Conservation (phyloP, 2,797 vertebrate genomes). For the Leptoclinus maculatus region DNA sequence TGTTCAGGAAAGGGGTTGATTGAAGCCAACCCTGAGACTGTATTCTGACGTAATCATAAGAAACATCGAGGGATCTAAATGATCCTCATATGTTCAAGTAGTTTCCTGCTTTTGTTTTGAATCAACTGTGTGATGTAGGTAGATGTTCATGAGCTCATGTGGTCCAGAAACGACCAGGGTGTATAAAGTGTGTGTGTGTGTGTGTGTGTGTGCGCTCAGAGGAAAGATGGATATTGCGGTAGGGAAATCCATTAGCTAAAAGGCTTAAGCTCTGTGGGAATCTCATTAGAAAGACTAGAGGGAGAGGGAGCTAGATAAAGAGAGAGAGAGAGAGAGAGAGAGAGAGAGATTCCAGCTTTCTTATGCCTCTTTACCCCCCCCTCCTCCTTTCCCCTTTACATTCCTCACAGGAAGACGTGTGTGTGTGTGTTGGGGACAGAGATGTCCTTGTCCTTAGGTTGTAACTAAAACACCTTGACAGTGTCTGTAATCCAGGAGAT, state of each 20-base stretch:
- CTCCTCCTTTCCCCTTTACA: neutral
- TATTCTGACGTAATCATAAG: neutral
- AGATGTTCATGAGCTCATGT: neutral
- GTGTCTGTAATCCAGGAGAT: constrained; percentile 60
- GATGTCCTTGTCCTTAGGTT: constrained; percentile 63
- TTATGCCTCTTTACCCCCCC: neutral
- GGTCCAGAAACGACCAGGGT: neutral
- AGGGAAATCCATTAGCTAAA: constrained; percentile 70
- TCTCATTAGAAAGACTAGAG: constrained; percentile 61
- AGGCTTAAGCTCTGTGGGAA: constrained; percentile 60
- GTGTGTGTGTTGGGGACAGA: constrained; percentile 10
- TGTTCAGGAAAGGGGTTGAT: neutral
- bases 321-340: neutral
- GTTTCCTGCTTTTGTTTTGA: neutral
- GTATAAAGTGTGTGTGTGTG: constrained; percentile 21
- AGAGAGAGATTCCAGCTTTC: neutral
- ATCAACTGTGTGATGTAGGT: neutral
- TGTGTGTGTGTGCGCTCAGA: constrained; percentile 21
- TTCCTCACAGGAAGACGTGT: constrained; percentile 5
- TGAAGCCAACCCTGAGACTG: neutral
- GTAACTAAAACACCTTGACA: constrained; percentile 54
- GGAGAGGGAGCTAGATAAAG: neutral
- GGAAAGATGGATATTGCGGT: constrained; percentile 29
- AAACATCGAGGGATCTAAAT: neutral
- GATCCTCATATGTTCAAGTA: neutral